Base-by-base conservation (phyloP, 2,113 vertebrate species). In the Thunnus maccoyii region DNA sequence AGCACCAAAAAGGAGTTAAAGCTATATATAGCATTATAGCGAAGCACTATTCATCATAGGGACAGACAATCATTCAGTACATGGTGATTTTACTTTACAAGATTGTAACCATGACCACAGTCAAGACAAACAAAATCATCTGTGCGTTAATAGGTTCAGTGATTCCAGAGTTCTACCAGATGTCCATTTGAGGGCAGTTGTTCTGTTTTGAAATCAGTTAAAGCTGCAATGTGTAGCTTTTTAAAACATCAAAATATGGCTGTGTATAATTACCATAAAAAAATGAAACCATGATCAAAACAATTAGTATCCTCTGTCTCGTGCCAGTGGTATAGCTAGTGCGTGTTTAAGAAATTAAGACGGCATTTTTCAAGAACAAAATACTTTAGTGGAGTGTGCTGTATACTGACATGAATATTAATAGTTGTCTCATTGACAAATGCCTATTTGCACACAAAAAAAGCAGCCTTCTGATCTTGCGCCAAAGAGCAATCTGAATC, bases 21-120 rank as follows among this genome's bases (percentile, higher is more conserved):
- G 46, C 48, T 41, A 41, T 41, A 41, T 41, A 41, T 41, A 41
- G 50, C 48, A 25, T 41, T 41, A 52, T 30, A 47, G 44, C 1
- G 14, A 56, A 52, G 50, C 60, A 18, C 63, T 14, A 20, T 69
- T 86, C 62, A 82, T 82, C 84, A 64, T 27, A 22, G 54, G 48
- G 64, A 54, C 55, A 62, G 65, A 78, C 36, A 75, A 58, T 78
- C 58, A 80, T 60, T 78, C 47, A 63, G 17, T 58, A 30, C 72
- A 46, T 9, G 22, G 46, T 68, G 62, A 86, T 85, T 85, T 83
- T 65, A 64, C 74, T 86, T 80, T 46, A 82, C 61, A 47, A 68
- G 84, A 84, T 72, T 82, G 90, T 90, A 80, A 76, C 91, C 89
- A 89, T 87, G 90, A 86, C 90, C 61, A 89, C 86, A 65, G 52